phyloP scores from a whole-genome alignment of 2,888 invertebrate genomes.

The Dasysyrphus tricinctus region DNA sequence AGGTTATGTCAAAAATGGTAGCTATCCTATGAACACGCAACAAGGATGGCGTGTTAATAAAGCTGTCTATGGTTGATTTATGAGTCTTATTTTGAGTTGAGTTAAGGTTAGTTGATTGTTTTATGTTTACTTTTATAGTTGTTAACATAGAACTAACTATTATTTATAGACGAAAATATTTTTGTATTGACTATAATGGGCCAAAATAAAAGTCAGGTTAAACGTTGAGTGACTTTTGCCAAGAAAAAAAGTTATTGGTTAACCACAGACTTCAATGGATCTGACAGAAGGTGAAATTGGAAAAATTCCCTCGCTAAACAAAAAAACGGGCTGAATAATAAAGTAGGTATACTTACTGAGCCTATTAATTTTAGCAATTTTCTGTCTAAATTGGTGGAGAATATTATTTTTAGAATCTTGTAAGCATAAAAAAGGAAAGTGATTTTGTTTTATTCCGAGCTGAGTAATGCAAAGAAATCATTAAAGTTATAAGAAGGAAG shows the following conservation, averaged over 20 bases:
- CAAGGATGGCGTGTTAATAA: constrained; percentile 50
- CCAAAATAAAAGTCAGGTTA: background rate
- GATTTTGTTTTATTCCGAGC: too few relatives aligned
- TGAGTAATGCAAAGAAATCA: too few relatives aligned
- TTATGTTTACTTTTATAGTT: constrained; percentile 28
- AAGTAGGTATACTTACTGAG: too few relatives aligned
- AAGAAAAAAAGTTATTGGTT: background rate
- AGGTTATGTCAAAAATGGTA: constrained; percentile 31
- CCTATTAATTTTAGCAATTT: too few relatives aligned
- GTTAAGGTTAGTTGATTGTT: constrained; percentile 41
- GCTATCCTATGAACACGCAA: constrained; percentile 50
- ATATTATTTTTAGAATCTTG: too few relatives aligned
- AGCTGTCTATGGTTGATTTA: constrained; percentile 59
- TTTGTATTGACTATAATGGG: background rate
- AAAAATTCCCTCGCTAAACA: too few relatives aligned
- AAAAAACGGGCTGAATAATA: too few relatives aligned
- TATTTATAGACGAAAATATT: constrained; percentile 9
- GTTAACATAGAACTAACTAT: constrained; percentile 47
- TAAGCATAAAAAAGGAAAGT: too few relatives aligned
- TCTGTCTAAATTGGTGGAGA: too few relatives aligned
- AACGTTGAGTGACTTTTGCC: background rate
- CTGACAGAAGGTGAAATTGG: too few relatives aligned
- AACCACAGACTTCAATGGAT: too few relatives aligned
- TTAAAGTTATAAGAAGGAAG: too few relatives aligned
- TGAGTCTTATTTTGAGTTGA: constrained; percentile 34